These are phyloP conservation scores for Leptodirus hochenwartii DNA, from an alignment of 2,888 invertebrate species.

Conservation along the genomic window DNA sequence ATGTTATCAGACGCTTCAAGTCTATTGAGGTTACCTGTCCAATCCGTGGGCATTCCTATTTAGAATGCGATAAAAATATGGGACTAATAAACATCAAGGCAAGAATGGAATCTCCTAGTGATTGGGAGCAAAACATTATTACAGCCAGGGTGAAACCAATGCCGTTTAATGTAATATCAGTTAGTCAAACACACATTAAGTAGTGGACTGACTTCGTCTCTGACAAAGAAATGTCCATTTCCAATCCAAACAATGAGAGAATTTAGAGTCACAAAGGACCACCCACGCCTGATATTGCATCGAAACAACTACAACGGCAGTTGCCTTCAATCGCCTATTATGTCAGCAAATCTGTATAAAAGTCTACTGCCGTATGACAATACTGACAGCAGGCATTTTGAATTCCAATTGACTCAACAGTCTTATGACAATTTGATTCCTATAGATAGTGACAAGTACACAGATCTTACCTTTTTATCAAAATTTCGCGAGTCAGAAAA, in stretches of 20 bases:
- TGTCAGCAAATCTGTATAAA: no score
- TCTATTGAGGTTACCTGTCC: slow-evolving; percentile 14
- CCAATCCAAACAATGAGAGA: slow-evolving; percentile 1
- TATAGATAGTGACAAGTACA: no score
- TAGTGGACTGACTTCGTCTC: slow-evolving; percentile 4
- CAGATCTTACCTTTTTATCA: no score
- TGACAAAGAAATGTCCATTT: slow-evolving; percentile 4
- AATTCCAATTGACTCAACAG: no score
- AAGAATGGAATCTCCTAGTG: slow-evolving; percentile 6
- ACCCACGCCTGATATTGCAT: no score
- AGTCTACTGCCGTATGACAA: no score
- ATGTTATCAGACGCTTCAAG: slow-evolving; percentile 12
- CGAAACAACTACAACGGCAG: no score
- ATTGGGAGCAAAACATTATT: slow-evolving; percentile 7
- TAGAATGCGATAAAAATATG: slow-evolving; percentile 14
- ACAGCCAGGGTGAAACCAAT: slow-evolving; percentile 7
- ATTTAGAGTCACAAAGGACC: no score
- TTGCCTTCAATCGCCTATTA: no score
- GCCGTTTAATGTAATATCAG: slow-evolving; percentile 8
- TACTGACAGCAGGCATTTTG: no score
- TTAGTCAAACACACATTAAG: slow-evolving; percentile 2
- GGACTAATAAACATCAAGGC: slow-evolving; percentile 12
- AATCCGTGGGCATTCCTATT: slow-evolving; percentile 14
- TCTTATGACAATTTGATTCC: no score
- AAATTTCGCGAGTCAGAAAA: no score